phyloP scores from a whole-genome alignment of 2,797 vertebrate genomes.

The Takifugu rubripes region DNA sequence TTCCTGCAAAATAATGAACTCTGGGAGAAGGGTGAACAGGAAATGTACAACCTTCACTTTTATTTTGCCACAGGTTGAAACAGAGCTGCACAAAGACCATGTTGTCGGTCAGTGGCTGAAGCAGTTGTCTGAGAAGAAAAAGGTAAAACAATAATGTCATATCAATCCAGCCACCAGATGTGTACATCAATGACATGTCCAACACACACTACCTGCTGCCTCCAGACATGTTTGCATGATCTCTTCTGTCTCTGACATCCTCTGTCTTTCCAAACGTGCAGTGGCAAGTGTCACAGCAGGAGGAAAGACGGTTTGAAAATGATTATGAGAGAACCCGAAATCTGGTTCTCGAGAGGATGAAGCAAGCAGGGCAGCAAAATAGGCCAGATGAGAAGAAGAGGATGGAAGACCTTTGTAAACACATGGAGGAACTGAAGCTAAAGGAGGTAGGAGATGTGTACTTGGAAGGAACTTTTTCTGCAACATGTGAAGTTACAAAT shows the following conservation, averaged over 20 bases:
- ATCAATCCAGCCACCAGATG: no score
- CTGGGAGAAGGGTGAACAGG: no score
- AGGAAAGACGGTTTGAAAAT: constrained; percentile 72
- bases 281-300: constrained; percentile 58
- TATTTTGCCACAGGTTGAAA: constrained; percentile 76
- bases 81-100: constrained; percentile 79
- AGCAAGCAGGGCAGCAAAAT: constrained; percentile 68
- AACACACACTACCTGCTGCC: no score
- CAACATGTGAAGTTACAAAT: not conserved
- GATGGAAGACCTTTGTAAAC: constrained; percentile 72
- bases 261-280: no score
- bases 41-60: constrained; percentile 16
- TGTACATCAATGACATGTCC: no score
- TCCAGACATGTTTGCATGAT: constrained; percentile 10
- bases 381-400: constrained; percentile 66
- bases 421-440: constrained; percentile 88
- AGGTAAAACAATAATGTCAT: constrained; percentile 69
- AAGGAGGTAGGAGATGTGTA: constrained; percentile 77
- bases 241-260: not conserved
- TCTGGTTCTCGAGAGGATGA: constrained; percentile 76
- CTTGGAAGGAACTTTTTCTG: constrained; percentile 4
- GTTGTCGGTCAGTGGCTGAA: constrained; percentile 80
- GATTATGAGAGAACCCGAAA: constrained; percentile 65
- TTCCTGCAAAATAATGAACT: no score
- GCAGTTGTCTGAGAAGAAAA: constrained; percentile 76